Conservation (phyloP, 2,888 invertebrate species). For the Ornithoptera priamus region DNA sequence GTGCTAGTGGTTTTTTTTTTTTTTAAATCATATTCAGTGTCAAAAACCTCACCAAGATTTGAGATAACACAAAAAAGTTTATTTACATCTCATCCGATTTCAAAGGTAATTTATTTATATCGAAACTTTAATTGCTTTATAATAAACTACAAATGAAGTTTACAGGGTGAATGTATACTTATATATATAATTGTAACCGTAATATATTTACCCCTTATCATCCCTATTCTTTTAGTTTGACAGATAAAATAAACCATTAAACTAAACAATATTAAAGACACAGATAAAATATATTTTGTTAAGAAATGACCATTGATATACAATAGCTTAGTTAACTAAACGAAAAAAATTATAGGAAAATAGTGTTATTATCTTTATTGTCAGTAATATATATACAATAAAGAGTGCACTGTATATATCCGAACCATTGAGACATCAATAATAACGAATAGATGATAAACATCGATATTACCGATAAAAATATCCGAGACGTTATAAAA, state of each 20-base stretch:
- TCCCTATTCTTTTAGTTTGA: too few relatives aligned
- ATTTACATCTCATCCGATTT: not conserved
- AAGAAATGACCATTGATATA: too few relatives aligned
- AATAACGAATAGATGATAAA: slow-evolving; percentile 3
- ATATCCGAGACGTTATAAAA: slow-evolving; percentile 21
- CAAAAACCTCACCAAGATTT: slow-evolving; percentile 12
- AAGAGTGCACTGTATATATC: not conserved
- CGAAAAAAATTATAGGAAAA: too few relatives aligned
- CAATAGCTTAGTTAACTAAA: too few relatives aligned
- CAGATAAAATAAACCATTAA: too few relatives aligned
- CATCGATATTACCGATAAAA: slow-evolving; percentile 1
- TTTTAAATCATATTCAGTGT: slow-evolving; percentile 20
- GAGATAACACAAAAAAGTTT: slow-evolving; percentile 16
- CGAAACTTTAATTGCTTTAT: too few relatives aligned
- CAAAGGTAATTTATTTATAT: slow-evolving; percentile 16
- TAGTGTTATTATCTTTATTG: not conserved
- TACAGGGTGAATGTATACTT: too few relatives aligned
- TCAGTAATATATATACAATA: not conserved
- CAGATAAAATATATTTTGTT: too few relatives aligned
- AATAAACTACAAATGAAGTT: too few relatives aligned
- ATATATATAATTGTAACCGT: too few relatives aligned
- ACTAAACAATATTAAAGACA: too few relatives aligned
- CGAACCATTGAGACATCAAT: slow-evolving; percentile 5
- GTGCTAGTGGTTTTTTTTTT: slow-evolving; percentile 24
- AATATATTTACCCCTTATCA: too few relatives aligned